phyloP scores from a whole-genome alignment of 2,113 vertebrate genomes.

The Syrrhaptes paradoxus region DNA sequence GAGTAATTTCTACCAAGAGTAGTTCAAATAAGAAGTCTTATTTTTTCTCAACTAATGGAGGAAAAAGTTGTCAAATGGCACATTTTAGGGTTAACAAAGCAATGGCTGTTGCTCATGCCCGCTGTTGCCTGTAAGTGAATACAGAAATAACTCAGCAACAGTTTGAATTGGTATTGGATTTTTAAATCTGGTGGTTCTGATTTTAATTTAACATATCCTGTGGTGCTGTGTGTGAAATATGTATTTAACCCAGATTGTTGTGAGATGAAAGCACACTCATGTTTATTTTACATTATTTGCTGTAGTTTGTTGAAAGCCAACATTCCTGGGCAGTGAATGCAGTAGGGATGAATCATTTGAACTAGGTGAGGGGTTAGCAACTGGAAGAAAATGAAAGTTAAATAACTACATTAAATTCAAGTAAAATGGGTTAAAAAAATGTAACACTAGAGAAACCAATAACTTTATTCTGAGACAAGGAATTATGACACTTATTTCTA shows the following conservation, averaged over 20 bases:
- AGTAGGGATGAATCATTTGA: constrained; percentile 78
- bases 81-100: constrained; percentile 50
- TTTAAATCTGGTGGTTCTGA: constrained; percentile 71
- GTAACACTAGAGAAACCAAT: background rate
- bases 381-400: constrained; percentile 62
- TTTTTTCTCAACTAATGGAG: constrained; percentile 8
- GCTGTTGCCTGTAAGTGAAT: constrained; percentile 53
- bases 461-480: background rate
- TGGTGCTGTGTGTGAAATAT: constrained; percentile 78
- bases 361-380: constrained; percentile 82
- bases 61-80: background rate
- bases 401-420: constrained; percentile 47
- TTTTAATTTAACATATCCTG: constrained; percentile 84
- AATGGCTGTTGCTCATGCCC: constrained; percentile 52
- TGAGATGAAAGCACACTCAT: constrained; percentile 77
- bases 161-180: constrained; percentile 62
- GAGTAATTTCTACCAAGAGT: background rate
- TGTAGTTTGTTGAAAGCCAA: constrained; percentile 78
- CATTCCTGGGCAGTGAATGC: constrained; percentile 80
- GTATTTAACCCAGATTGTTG: constrained; percentile 74
- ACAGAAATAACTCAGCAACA: constrained; percentile 59
- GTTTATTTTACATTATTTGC: constrained; percentile 81
- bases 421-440: constrained; percentile 58
- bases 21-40: background rate
- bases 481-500: background rate